phyloP scores from a whole-genome alignment of 2,113 vertebrate species.

The Macaca nemestrina region DNA sequence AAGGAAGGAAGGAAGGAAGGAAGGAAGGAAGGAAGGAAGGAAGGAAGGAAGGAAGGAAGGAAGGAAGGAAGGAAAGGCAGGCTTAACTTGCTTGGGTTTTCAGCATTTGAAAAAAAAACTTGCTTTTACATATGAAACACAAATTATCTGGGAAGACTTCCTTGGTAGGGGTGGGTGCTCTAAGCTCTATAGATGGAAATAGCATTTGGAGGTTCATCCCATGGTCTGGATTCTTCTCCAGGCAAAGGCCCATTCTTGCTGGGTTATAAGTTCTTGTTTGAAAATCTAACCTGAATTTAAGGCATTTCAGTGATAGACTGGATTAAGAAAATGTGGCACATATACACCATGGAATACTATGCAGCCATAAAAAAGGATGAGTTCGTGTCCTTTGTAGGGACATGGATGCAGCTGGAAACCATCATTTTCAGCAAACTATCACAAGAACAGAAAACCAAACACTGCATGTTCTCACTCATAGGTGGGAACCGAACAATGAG shows the following conservation, averaged over 20 bases:
- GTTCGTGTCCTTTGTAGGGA: too few species aligned
- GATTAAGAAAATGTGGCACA: too few species aligned
- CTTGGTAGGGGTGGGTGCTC: background rate
- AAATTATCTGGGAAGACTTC: background rate
- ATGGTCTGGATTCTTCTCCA: background rate
- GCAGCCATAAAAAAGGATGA: too few species aligned
- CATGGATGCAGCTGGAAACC: too few species aligned
- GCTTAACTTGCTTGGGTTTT: constrained; percentile 41
- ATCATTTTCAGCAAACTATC: too few species aligned
- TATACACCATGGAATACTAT: too few species aligned
- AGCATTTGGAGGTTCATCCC: background rate
- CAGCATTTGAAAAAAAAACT: background rate
- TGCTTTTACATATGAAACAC: background rate
- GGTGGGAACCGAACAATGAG: too few species aligned
- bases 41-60: background rate
- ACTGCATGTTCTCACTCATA: too few species aligned
- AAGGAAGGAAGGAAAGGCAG: too few species aligned
- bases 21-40: too few species aligned
- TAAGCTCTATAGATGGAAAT: background rate
- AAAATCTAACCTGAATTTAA: background rate
- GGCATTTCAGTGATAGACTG: too few species aligned
- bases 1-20: background rate
- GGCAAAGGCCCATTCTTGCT: constrained; percentile 14
- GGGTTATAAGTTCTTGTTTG: background rate
- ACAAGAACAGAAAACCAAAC: too few species aligned